A percentile compares a stretch with the other conserved stretches of the same genome.
These are phyloP conservation scores for Diaprepes abbreviatus DNA, from an alignment of 2,888 invertebrate species.

Conservation along the genomic window DNA sequence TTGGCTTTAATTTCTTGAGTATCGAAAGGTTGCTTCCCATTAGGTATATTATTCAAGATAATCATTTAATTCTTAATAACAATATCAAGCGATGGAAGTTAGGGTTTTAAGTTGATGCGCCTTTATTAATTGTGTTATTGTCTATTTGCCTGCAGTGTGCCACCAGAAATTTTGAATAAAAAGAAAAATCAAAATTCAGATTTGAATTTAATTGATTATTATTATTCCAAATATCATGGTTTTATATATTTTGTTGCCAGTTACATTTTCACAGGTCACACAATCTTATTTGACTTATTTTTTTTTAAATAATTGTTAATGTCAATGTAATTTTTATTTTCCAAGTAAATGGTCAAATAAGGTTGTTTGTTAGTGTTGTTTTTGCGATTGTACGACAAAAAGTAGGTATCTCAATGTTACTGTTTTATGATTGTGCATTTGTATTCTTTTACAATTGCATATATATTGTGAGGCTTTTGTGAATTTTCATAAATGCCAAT, in stretches of 20 bases:
- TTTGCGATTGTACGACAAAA: constrained; percentile 57
- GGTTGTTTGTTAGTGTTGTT: constrained; percentile 47
- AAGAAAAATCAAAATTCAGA: neutral
- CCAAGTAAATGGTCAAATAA: constrained; percentile 36
- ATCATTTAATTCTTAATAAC: neutral
- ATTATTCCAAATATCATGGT: neutral
- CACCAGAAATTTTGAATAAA: neutral
- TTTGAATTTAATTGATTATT: no score
- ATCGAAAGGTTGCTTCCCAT: no score
- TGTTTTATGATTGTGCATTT: constrained; percentile 42
- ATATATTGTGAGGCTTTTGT: constrained; percentile 19
- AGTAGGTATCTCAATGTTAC: constrained; percentile 51
- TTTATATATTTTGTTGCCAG: constrained; percentile 23
- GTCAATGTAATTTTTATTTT: no score
- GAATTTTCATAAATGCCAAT: constrained; percentile 33
- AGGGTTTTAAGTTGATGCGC: neutral
- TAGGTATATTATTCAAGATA: no score
- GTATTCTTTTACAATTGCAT: constrained; percentile 42
- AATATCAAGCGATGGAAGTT: neutral
- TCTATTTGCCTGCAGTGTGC: constrained; percentile 12
- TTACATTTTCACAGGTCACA: constrained; percentile 33
- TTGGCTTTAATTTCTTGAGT: neutral
- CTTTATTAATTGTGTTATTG: neutral
- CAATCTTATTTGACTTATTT: constrained; percentile 34
- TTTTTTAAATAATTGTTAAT: neutral